phyloP scores from a whole-genome alignment of 2,888 invertebrate genomes.

The Melanotus villosus region DNA sequence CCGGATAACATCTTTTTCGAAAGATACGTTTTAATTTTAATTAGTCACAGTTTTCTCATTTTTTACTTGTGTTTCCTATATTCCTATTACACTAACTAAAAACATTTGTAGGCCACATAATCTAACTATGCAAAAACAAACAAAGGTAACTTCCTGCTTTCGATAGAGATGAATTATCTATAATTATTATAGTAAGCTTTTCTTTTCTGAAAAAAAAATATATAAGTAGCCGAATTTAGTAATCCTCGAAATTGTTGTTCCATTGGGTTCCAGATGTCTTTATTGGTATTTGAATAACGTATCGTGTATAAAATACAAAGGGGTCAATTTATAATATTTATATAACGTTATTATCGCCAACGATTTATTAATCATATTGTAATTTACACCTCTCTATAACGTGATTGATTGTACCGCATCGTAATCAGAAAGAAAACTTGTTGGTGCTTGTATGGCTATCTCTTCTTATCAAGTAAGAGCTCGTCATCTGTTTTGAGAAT shows the following conservation, averaged over 20 bases:
- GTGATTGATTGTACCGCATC: slow-evolving; percentile 32
- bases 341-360: slow-evolving; percentile 25
- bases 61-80: too few relatives aligned
- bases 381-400: slow-evolving; percentile 39
- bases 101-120: too few relatives aligned
- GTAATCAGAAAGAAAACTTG: neutral
- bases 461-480: neutral
- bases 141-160: too few relatives aligned
- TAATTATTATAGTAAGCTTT: too few relatives aligned
- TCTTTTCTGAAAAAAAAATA: too few relatives aligned
- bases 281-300: neutral
- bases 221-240: too few relatives aligned
- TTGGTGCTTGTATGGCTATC: neutral
- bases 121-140: too few relatives aligned
- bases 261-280: neutral
- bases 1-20: neutral
- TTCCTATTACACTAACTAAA: too few relatives aligned
- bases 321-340: slow-evolving; percentile 22
- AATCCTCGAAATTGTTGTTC: too few relatives aligned
- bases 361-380: slow-evolving; percentile 34
- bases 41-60: too few relatives aligned
- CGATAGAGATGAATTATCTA: too few relatives aligned
- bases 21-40: too few relatives aligned
- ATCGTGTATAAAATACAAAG: neutral
- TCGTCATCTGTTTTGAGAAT: neutral